Evolutionary conservation across 2,888 invertebrate species (phyloP), one percentile per base, ranked within the genome.

Genomic region (Amphipoea oculea): DNA sequence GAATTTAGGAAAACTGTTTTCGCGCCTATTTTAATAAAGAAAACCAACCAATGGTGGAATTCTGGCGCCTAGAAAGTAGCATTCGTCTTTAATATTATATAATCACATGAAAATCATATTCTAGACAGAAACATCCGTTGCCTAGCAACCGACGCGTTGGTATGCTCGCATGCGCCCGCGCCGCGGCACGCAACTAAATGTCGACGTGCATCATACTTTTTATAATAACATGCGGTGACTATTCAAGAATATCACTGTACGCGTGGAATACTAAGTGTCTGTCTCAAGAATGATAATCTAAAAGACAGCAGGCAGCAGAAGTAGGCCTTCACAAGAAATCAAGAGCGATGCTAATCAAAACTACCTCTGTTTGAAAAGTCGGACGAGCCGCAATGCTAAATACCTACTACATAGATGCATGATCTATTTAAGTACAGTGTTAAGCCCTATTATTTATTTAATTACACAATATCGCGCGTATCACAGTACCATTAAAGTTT

Each of bases 191-290:
- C 88, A 86, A 84, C 86, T 82, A 76, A 84, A 81, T 81, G 88
- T 79, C 88, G 86, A 78, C 86, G 87, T 77, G 86, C 86, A 87
- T 88, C 81, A 87, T 84, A 85, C 79, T 89, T 88, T 86, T 86
- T 87, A 76, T 84, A 68, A 85, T 84, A 86, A 84, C 85, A 85
- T 80, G 82, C 85, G 77, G 75, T 74, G 74, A 85, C 82, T 85
- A 82, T 85, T 83, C 81, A 83, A 87, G 73, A 82, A 78, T 85
- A 76, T 86, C 67, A 81, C 20, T 42, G 72, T 71, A 82, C 81
- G 86, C 75, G 67, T 82, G 69, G 88, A 77, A 87, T 87, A 88
- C 14, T 88, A 83, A 86, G 69, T 68, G 23, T 48, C 36, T 76
- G 79, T 79, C 73, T 76, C 42, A 62, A 63, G 66, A 73, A 81